Evolutionary conservation across 1,140 invertebrate species (phyloP).

Genomic region (Drosophila tropicalis): DNA sequence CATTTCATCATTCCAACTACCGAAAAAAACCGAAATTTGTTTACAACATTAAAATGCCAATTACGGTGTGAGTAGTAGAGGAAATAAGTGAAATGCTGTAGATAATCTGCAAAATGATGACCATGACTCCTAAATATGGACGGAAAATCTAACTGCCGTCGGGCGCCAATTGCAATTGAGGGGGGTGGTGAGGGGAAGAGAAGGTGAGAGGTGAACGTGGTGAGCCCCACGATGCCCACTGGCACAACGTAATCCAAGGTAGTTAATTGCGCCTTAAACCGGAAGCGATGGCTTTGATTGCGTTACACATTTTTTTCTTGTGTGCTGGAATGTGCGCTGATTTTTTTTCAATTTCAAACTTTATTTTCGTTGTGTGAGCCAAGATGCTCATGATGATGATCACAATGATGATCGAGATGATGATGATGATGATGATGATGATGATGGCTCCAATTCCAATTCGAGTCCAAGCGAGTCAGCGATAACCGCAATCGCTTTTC

Average conservation of each 20-base stretch:
- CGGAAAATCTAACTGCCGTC: constrained; percentile 34
- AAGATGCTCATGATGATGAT: constrained; percentile 28
- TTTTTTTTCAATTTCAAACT: constrained; percentile 67
- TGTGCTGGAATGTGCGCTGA: constrained; percentile 76
- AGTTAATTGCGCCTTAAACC: constrained; percentile 81
- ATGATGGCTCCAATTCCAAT: constrained; percentile 47
- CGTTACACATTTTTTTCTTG: constrained; percentile 71
- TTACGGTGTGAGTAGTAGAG: constrained; percentile 41
- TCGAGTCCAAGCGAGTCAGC: constrained; percentile 41
- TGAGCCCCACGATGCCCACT: constrained; percentile 20
- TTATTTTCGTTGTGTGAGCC: constrained; percentile 35
- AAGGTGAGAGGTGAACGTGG: constrained; percentile 7
- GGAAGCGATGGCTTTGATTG: constrained; percentile 82
- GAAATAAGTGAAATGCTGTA: constrained; percentile 57
- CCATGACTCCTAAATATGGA: constrained; percentile 65
- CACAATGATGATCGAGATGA: constrained; percentile 35
- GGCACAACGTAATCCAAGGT: constrained; percentile 70
- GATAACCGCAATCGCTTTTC: constrained; percentile 62
- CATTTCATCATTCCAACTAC: constrained; percentile 66
- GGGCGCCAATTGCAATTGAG: constrained; percentile 39
- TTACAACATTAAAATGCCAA: constrained; percentile 72
- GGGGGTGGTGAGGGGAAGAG: background rate
- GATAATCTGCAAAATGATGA: constrained; percentile 77
- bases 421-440: constrained; percentile 47
- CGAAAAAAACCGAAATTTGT: constrained; percentile 60